phyloP scores from a whole-genome alignment of 2,888 invertebrate species.

The Smittia aterrima region DNA sequence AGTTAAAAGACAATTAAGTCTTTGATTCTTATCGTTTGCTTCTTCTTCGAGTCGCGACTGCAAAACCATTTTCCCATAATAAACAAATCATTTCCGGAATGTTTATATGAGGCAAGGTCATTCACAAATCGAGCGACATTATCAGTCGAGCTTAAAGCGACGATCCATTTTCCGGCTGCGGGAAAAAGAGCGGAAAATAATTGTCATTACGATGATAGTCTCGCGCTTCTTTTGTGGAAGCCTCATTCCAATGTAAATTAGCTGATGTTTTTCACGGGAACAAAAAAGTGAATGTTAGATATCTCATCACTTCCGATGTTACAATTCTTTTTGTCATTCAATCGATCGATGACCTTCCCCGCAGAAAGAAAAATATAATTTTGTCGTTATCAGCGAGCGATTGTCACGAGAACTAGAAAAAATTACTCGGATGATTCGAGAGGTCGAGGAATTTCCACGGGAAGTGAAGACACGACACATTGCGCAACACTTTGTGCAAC shows the following conservation, averaged over 20 bases:
- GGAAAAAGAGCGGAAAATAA: constrained; percentile 29
- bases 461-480: background rate
- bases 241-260: background rate
- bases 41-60: background rate
- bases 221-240: background rate
- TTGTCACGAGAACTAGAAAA: background rate
- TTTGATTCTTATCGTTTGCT: too few relatives aligned
- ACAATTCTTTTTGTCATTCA: background rate
- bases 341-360: constrained; percentile 2
- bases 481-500: constrained; percentile 1
- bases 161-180: background rate
- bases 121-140: background rate
- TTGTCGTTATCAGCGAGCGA: background rate
- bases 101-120: constrained; percentile 22
- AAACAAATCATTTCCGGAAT: background rate
- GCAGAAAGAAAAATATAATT: background rate
- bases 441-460: background rate
- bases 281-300: background rate
- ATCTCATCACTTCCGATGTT: background rate
- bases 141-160: background rate
- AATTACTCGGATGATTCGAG: background rate
- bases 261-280: background rate
- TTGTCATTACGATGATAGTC: constrained; percentile 20
- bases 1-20: too few relatives aligned
- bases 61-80: background rate